These are phyloP conservation scores for Homalodisca vitripennis DNA, from an alignment of 1,140 invertebrate genomes.

Conservation along the genomic window DNA sequence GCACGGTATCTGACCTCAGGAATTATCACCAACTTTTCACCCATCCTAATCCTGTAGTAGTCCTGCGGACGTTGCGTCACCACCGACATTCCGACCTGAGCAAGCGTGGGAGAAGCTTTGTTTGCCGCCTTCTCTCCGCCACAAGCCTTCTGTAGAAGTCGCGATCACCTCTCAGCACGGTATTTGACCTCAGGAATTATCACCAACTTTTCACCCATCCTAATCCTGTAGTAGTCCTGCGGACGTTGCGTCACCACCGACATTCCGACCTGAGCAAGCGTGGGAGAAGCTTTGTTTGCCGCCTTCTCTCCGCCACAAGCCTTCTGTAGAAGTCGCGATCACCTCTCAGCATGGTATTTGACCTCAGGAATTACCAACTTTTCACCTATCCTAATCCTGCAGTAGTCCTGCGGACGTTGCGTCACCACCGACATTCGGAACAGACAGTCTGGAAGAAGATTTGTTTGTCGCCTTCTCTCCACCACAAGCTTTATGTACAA, in stretches of 20 bases:
- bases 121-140: not conserved
- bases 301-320: not conserved
- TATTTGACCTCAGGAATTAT: not conserved
- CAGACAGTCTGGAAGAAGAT: not conserved
- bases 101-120: slow-evolving; percentile 2
- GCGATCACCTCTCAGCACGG: no score
- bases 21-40: slow-evolving; percentile 4
- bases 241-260: slow-evolving; percentile 13
- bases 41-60: not conserved
- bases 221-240: not conserved
- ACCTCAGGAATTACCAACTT: not conserved
- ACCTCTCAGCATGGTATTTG: slow-evolving; percentile 9
- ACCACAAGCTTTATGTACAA: not conserved
- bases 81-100: slow-evolving; percentile 1
- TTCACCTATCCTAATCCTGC: slow-evolving; percentile 6
- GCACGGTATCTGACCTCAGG: not conserved
- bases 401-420: not conserved
- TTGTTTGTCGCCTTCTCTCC: not conserved
- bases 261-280: slow-evolving; percentile 2
- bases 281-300: slow-evolving; percentile 1
- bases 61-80: slow-evolving; percentile 10
- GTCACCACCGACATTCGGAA: slow-evolving; percentile 7
- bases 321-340: no score
- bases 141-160: not conserved
- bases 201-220: slow-evolving; percentile 11